phyloP scores from a whole-genome alignment of 2,888 invertebrate genomes.

The Laothoe populi region DNA sequence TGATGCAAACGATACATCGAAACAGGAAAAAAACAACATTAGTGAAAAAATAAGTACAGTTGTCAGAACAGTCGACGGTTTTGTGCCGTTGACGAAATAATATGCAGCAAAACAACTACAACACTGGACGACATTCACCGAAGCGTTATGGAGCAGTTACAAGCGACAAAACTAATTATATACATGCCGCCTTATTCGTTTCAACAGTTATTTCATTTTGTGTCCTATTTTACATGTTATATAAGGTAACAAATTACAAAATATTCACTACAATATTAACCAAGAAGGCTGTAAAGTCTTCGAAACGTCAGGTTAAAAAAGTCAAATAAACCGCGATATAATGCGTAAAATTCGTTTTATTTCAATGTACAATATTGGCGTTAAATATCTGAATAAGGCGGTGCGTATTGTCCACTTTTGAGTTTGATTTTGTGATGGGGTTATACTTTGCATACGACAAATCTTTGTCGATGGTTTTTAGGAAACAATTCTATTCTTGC shows the following conservation, averaged over 20 bases:
- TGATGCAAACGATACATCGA: slow-evolving; percentile 33
- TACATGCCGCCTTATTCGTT: background rate
- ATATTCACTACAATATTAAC: background rate
- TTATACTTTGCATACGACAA: too few relatives aligned
- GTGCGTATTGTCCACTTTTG: background rate
- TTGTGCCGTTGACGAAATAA: slow-evolving; percentile 40
- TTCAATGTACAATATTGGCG: background rate
- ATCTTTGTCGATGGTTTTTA: too few relatives aligned
- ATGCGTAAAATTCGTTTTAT: too few relatives aligned
- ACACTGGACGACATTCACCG: slow-evolving; percentile 64
- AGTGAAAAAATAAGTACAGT: slow-evolving; percentile 52
- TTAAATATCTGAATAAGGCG: background rate
- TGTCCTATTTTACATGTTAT: background rate
- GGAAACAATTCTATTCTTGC: too few relatives aligned
- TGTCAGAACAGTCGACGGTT: slow-evolving; percentile 42
- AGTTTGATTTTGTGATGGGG: background rate
- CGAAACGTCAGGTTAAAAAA: too few relatives aligned
- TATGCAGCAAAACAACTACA: slow-evolving; percentile 56
- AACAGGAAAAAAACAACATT: slow-evolving; percentile 48
- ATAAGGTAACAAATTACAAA: background rate
- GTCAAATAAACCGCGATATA: too few relatives aligned
- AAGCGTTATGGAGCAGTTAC: slow-evolving; percentile 59
- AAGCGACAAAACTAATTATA: slow-evolving; percentile 17
- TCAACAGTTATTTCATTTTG: background rate
- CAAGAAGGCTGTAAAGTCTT: too few relatives aligned